These are phyloP conservation scores for Euura saliciscinereae DNA, from an alignment of 1,140 invertebrate species.

Conservation along the genomic window DNA sequence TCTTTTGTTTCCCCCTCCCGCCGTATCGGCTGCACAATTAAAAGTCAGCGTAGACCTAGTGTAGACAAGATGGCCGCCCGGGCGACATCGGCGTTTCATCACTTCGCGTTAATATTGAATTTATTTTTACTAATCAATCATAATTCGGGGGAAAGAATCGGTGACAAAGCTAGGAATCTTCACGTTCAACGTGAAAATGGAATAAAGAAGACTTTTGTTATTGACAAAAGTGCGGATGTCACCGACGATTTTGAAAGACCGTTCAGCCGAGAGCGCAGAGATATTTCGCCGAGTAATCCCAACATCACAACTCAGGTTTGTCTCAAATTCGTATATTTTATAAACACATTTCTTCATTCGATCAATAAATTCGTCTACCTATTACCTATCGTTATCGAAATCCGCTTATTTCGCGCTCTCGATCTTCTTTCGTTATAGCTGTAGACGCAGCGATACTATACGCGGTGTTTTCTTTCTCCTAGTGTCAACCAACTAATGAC, in stretches of 20 bases:
- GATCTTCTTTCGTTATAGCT: too few species aligned
- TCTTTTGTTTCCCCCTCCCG: not conserved
- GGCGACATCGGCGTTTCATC: conserved; percentile 42
- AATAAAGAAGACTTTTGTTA: conserved; percentile 32
- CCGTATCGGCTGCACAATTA: conserved; percentile 8
- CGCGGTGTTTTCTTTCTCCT: conserved; percentile 6
- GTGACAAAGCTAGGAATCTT: conserved; percentile 36
- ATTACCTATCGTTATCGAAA: not conserved
- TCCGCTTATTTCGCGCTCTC: too few species aligned
- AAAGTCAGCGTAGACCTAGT: conserved; percentile 48
- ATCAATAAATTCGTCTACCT: not conserved
- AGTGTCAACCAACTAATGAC: conserved; percentile 11
- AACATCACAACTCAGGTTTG: conserved; percentile 47
- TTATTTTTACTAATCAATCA: conserved; percentile 39
- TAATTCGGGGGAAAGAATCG: conserved; percentile 39
- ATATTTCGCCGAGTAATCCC: conserved; percentile 34
- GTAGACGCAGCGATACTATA: not conserved
- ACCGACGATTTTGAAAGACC: conserved; percentile 37
- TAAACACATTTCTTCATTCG: not conserved
- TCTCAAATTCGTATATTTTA: not conserved
- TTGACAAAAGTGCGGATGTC: conserved; percentile 30
- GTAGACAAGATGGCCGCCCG: conserved; percentile 55
- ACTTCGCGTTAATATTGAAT: conserved; percentile 37
- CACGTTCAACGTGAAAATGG: conserved; percentile 28
- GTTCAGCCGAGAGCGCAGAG: conserved; percentile 36